phyloP scores from a whole-genome alignment of 2,888 invertebrate species.

The Agrenia bidenticulata region DNA sequence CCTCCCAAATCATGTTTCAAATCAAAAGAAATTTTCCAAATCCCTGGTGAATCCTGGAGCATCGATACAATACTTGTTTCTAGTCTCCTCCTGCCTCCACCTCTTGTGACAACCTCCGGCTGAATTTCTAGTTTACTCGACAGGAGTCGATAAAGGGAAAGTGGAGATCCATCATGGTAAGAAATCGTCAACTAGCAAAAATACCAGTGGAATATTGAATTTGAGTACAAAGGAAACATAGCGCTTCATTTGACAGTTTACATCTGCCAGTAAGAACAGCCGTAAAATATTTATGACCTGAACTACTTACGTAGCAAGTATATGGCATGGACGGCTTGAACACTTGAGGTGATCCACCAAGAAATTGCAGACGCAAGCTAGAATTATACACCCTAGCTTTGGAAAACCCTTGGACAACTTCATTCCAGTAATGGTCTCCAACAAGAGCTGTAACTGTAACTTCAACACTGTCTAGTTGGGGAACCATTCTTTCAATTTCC shows the following conservation, averaged over 20 bases:
- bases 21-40: slow-evolving; percentile 82
- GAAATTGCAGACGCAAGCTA: slow-evolving; percentile 75
- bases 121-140: slow-evolving; percentile 69
- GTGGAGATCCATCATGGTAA: slow-evolving; percentile 84
- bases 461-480: slow-evolving; percentile 72
- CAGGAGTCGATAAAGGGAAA: slow-evolving; percentile 66
- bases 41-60: slow-evolving; percentile 63
- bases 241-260: too few relatives aligned
- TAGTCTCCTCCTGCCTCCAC: slow-evolving; percentile 67
- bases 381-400: slow-evolving; percentile 86
- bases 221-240: too few relatives aligned
- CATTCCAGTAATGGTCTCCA: slow-evolving; percentile 82
- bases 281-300: slow-evolving; percentile 48
- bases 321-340: slow-evolving; percentile 95
- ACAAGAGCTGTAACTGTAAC: slow-evolving; percentile 81
- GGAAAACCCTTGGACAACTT: slow-evolving; percentile 82
- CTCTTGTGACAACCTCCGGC: slow-evolving; percentile 64
- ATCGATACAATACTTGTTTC: slow-evolving; percentile 65
- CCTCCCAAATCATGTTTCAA: slow-evolving; percentile 49
- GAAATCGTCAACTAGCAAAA: slow-evolving; percentile 74
- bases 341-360: slow-evolving; percentile 84
- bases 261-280: background rate
- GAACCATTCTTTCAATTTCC: slow-evolving; percentile 69
- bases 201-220: slow-evolving; percentile 13
- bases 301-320: slow-evolving; percentile 71